Evolutionary conservation across 2,888 invertebrate species (phyloP).

Genomic region (Agriotes lineatus): DNA sequence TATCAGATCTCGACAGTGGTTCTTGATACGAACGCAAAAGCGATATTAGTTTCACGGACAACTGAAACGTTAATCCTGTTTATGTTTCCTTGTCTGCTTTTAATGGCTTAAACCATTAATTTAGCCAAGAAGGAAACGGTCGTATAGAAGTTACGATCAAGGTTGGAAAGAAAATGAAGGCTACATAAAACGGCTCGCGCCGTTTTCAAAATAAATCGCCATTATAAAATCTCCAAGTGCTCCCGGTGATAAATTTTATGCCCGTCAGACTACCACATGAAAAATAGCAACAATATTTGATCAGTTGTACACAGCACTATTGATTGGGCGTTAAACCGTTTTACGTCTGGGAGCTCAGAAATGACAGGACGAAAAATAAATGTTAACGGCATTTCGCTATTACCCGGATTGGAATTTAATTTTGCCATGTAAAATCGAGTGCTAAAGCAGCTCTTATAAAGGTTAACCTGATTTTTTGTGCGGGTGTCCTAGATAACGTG

Average conservation of each 20-base stretch:
- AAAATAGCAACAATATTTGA: conserved; percentile 11
- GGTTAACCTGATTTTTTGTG: too few relatives aligned
- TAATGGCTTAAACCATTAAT: neutral
- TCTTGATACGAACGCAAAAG: neutral
- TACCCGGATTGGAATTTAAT: too few relatives aligned
- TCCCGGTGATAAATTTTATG: neutral
- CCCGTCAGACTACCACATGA: neutral
- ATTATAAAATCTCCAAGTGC: conserved; percentile 9
- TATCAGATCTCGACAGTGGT: too few relatives aligned
- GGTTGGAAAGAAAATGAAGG: neutral
- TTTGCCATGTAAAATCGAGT: too few relatives aligned
- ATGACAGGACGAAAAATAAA: neutral
- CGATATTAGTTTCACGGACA: neutral
- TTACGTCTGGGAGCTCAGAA: neutral
- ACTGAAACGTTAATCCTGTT: neutral
- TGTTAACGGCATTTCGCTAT: neutral
- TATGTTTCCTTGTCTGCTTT: neutral
- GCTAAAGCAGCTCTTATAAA: too few relatives aligned
- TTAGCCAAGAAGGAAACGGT: conserved; percentile 1
- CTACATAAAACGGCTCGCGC: neutral
- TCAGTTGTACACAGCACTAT: neutral
- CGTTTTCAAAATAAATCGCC: neutral
- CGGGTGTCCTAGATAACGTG: too few relatives aligned
- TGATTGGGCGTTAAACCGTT: neutral
- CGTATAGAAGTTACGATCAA: neutral